Evolutionary conservation across 2,797 vertebrate genomes (phyloP).

Genomic region (Fratercula arctica): DNA sequence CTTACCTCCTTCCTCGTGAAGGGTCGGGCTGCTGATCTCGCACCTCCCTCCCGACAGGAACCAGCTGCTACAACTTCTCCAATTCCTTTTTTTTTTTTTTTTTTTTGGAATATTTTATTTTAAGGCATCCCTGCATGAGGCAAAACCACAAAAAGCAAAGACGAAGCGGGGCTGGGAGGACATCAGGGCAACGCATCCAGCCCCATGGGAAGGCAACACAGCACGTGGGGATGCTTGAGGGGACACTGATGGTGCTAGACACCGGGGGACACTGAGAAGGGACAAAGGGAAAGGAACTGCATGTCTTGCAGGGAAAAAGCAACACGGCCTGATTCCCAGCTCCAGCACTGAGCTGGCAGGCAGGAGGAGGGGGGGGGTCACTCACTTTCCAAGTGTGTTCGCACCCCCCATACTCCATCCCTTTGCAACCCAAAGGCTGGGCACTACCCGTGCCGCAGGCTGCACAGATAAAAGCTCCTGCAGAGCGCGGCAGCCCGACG

Average conservation of each 20-base stretch:
- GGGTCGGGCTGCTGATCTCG: background rate
- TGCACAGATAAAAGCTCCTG: background rate
- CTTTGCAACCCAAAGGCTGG: background rate
- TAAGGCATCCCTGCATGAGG: background rate
- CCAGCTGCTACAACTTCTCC: background rate
- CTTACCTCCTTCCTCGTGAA: background rate
- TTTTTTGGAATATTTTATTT: background rate
- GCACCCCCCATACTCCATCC: background rate
- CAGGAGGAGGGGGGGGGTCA: background rate
- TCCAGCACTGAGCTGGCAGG: background rate
- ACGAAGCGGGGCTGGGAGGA: background rate
- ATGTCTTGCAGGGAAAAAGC: background rate
- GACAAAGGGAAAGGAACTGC: background rate
- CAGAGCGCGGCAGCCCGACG: accelerated
- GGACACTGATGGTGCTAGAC: background rate
- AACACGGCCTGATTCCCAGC: background rate
- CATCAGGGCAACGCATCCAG: background rate
- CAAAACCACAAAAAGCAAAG: background rate
- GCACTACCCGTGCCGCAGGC: background rate
- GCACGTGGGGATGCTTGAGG: accelerated
- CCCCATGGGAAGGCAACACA: accelerated
- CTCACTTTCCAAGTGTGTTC: background rate
- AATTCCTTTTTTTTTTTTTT: background rate
- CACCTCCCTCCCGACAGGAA: background rate
- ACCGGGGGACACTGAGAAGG: accelerated